Base-by-base conservation (phyloP, 2,797 vertebrate genomes). In the Pelodytes ibericus region DNA sequence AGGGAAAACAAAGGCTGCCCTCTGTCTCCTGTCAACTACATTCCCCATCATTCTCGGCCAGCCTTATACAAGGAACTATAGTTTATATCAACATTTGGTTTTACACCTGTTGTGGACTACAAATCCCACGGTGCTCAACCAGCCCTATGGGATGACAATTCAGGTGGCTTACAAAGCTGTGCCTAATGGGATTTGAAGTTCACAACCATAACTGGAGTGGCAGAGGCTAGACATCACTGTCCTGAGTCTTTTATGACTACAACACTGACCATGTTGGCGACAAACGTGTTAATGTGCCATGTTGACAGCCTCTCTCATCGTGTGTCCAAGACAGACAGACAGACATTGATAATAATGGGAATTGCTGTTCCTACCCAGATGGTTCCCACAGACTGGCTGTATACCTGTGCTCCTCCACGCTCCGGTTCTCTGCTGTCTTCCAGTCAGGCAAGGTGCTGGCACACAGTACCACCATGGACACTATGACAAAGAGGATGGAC, bases 401-500 rank as follows among this genome's bases (percentile, higher is more conserved):
- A 89, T 96, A 98, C 97, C 95, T 98, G 95, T 98, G 95, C 87
- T 98, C 97, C 85, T 98, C 96, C 88, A 94, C 87, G 59, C 94
- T 95, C 79, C 89, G 95, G 82, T 94, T 95, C 89, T 98, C 96
- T 29, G 96, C 95, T 11, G 94, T 94, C 81, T 98, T 94, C 97
- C 97, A 98, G 86, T 99, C 96, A 7, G 97, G 97, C 82, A 99
- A 87, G 8, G 97, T 99, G 90, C 97, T 98, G 47, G 95, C 96
- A 71, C 97, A 99, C 82, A 99, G 87, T 85, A 99, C 96, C 78
- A 98, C 92, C 97, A 99, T 98, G 74, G 97, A 99, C 81, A 98
- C 89, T 36, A 99, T 94, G 74, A 99, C 97, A 83, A 99, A 98
- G 64, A 99, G 91, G 70, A 99, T 94, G 3, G 97, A 99, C 77